These are phyloP conservation scores for Sinodicranocentrus sp. DNA, from an alignment of 2,888 invertebrate genomes.

Conservation along the genomic window DNA sequence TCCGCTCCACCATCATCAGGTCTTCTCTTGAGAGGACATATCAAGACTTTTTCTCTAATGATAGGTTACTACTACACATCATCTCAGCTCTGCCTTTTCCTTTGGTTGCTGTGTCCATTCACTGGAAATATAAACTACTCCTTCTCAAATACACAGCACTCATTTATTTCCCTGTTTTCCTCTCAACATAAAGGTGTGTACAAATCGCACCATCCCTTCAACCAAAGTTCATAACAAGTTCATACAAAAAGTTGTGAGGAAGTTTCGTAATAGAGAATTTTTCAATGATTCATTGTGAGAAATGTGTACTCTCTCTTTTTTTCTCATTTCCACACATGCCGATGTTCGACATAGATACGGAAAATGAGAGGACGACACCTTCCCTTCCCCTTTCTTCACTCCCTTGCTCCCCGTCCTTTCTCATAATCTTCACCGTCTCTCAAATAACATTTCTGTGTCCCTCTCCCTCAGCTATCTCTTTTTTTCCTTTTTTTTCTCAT, in stretches of 20 bases:
- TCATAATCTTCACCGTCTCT: slow-evolving; percentile 55
- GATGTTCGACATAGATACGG: neutral
- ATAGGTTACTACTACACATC: slow-evolving; percentile 42
- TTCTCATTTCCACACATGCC: neutral
- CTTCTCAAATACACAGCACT: too few species aligned
- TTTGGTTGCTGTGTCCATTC: neutral
- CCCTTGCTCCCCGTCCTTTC: slow-evolving; percentile 47
- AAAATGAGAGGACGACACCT: slow-evolving; percentile 53
- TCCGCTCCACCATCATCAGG: neutral
- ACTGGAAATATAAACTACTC: too few species aligned
- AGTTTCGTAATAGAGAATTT: too few species aligned
- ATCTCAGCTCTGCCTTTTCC: too few species aligned
- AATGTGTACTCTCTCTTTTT: slow-evolving; percentile 20
- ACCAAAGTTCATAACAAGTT: too few species aligned
- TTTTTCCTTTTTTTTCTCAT: slow-evolving; percentile 46
- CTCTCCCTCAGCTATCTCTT: slow-evolving; percentile 40
- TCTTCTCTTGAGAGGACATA: slow-evolving; percentile 6
- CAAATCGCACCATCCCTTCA: too few species aligned
- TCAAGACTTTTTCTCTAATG: slow-evolving; percentile 56
- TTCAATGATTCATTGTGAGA: slow-evolving; percentile 60
- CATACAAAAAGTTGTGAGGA: too few species aligned
- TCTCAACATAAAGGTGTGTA: too few species aligned
- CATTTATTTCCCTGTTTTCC: too few species aligned
- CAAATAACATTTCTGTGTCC: slow-evolving; percentile 38
- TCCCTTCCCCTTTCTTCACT: slow-evolving; percentile 27